Evolutionary conservation across 2,888 invertebrate genomes (phyloP), one percentile per base, ranked within the genome.

Genomic region (Myathropa florea): DNA sequence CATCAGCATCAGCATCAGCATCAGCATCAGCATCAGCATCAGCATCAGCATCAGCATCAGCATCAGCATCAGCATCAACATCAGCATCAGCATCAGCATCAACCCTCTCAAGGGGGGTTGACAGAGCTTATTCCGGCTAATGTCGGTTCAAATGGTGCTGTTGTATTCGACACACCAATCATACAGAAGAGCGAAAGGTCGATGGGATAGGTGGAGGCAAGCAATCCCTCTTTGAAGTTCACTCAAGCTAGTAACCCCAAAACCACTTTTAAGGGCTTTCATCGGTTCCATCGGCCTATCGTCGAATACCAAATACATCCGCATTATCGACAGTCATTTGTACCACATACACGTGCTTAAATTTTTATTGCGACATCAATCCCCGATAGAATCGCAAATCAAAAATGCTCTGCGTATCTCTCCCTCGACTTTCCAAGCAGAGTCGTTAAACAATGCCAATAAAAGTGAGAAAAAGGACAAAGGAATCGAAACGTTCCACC

Each of bases 1-100:
- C 67, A 67, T 67, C 46, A 67, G 28, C 70, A 70, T 46, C 57
- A 70, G 21, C 70, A 70, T 57, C 57, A 70, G 21, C 70, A 70
- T 57, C 57, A 70, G 30, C 30, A 53, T 18, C 33, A 61, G 23
- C 70, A 70, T 55, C 57, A 70, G 12, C 70, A 70, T 55, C 57
- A 57, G 14, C 70, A 70, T 28, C 57, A 70, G 14, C 70, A 70
- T 55, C 57, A 70, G 12, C 70, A 70, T 55, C 57, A 70, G 14
- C 70, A 70, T 28, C 57, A 70, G 14, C 70, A 70, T 55, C 57
- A 70, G 12, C 53, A 70, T 55, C 57, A 70, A 4, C 70, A 70
- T 28, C 57, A 68, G 9, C 68, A 70, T 28, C 57, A 70, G 14
- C 70, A 33, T 55, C 57, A 70, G 14, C 70, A 70, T 30, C 57